Evolutionary conservation across 30 jellyfish, hydroid and myxozoan species (phyloP).

Genomic region (Turritopsis rubra): DNA sequence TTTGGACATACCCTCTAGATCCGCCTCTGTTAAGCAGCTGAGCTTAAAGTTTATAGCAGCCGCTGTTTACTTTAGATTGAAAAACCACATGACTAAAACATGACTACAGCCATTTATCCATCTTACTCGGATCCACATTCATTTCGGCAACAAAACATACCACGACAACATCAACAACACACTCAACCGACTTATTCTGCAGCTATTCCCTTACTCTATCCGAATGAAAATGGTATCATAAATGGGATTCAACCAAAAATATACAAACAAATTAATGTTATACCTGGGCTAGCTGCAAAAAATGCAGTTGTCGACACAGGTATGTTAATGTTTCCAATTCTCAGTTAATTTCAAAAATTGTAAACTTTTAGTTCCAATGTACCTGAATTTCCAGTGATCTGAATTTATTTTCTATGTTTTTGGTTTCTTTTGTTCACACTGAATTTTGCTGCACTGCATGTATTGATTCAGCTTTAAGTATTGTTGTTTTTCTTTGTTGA

Average conservation of each 20-base stretch:
- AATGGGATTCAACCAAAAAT: conserved; percentile 9
- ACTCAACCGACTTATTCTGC: conserved; percentile 19
- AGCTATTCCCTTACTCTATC: conserved; percentile 3
- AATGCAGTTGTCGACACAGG: conserved; percentile 45
- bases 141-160: neutral
- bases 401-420: neutral
- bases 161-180: conserved; percentile 25
- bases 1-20: too few species aligned
- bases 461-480: too few species aligned
- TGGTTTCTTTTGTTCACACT: too few species aligned
- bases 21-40: too few species aligned
- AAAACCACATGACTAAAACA: neutral
- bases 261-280: conserved; percentile 28
- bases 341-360: neutral
- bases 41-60: too few species aligned
- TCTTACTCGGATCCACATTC: conserved; percentile 1
- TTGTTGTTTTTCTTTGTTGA: too few species aligned
- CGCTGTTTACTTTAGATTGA: neutral
- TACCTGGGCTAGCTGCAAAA: conserved; percentile 40
- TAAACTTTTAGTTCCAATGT: neutral
- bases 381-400: too few species aligned
- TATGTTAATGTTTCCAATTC: neutral
- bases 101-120: neutral
- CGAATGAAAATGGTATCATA: neutral
- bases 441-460: too few species aligned